Percentiles rank a stretch among this genome's conserved stretches.
These are phyloP conservation scores for Lacerta bilineata DNA, from an alignment of 2,797 vertebrate species.

Conservation along the genomic window DNA sequence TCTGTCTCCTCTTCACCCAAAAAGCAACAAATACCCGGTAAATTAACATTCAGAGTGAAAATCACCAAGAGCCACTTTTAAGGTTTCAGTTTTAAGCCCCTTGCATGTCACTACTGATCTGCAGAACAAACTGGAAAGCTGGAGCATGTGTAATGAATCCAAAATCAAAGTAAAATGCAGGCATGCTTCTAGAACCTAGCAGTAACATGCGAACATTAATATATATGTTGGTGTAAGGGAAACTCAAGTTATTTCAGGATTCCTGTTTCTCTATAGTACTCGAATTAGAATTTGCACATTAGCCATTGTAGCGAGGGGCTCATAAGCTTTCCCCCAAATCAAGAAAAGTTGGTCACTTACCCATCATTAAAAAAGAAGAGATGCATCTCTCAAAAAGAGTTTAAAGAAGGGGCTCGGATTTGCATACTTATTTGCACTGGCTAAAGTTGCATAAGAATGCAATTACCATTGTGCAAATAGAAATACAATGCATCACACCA, in stretches of 20 bases:
- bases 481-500: too few species aligned
- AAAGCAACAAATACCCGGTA: constrained; percentile 56
- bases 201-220: too few species aligned
- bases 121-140: not conserved
- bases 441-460: too few species aligned
- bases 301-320: not conserved
- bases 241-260: too few species aligned
- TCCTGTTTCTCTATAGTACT: not conserved
- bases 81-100: not conserved
- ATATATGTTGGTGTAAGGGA: not conserved
- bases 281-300: too few species aligned
- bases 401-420: too few species aligned
- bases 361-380: too few species aligned
- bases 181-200: not conserved
- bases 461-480: too few species aligned
- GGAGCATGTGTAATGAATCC: not conserved
- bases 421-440: too few species aligned
- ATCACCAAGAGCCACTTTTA: constrained; percentile 47
- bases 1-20: constrained; percentile 22
- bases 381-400: too few species aligned
- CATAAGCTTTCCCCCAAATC: not conserved
- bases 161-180: not conserved
- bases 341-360: not conserved
- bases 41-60: constrained; percentile 59
- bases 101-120: not conserved